These are phyloP conservation scores for Beroe forskalii DNA, from an alignment of 37 sponge, comb jelly and placozoan genomes.

Conservation along the genomic window DNA sequence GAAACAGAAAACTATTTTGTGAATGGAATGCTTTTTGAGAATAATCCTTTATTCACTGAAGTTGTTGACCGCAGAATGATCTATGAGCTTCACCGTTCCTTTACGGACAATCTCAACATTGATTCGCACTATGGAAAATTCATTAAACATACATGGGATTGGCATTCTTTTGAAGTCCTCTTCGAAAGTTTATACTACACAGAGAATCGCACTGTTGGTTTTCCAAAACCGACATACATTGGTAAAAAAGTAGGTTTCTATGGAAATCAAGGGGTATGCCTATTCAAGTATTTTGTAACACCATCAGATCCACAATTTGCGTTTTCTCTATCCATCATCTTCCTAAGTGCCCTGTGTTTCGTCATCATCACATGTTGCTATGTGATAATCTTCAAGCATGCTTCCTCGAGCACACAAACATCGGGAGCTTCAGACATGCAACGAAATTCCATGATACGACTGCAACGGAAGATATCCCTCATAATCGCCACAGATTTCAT, in stretches of 20 bases:
- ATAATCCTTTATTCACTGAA: neutral
- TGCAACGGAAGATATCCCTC: neutral
- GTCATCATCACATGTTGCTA: neutral
- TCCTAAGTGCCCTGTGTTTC: neutral
- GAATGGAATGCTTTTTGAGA: neutral
- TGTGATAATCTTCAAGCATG: neutral
- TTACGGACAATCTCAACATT: too few relatives aligned
- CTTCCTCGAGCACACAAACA: neutral
- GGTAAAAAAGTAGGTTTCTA: conserved; percentile 15
- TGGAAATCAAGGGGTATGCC: conserved; percentile 41
- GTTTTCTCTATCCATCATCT: neutral
- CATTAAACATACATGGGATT: too few relatives aligned
- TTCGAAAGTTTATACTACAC: neutral
- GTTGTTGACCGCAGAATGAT: neutral
- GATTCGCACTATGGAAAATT: too few relatives aligned
- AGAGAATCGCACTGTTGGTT: neutral
- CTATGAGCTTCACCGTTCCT: neutral
- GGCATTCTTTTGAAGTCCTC: neutral
- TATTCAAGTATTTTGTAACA: conserved; percentile 44
- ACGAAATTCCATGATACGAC: neutral
- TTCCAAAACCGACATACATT: neutral
- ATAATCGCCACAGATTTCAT: conserved; percentile 8
- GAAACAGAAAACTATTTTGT: neutral
- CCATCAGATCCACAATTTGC: neutral
- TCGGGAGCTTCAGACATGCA: neutral